Base-by-base conservation (phyloP, 2,888 invertebrate genomes). In the Scaeva pyrastri region DNA sequence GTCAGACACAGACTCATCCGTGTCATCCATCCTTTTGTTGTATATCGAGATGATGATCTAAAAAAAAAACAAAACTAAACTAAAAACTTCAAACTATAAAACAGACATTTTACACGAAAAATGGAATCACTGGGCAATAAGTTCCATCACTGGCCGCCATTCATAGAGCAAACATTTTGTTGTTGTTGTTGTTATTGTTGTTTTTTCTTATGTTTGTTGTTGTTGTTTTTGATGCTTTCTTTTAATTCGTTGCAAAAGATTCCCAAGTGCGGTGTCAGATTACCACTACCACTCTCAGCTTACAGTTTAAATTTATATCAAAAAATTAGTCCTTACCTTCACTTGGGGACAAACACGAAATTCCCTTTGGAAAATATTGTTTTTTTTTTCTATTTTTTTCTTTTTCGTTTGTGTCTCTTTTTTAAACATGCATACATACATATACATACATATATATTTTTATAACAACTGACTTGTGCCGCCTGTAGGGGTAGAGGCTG, bases 341-440 rank as follows among this genome's bases (percentile, higher is more conserved):
- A 76, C 76, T 85, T 73, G 68, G 85, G 77, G 82, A 82, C 73
- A 86, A 56, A 79, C 73, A 72, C 77, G 48, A 66, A 48, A 31
- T 66, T 66, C 77, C 48, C 43, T 56, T 64, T 81, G 77, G 77
- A 85, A 81, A 81, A 76, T 68, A 68, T 71, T 70, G n/a, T 58
- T 75, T 64, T 64, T 16, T 3, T 21, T 5, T 23, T 26, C 11
- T 64, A 16, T 45, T 64, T 26, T 6, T 68, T 64, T 62, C 71
- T 71, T 50, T 8, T 31, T 31, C 31, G 5, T 31, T 31, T 31
- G n/a, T n/a, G n/a, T n/a, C n/a, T n/a, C n/a, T n/a, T n/a, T n/a
- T n/a, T n/a, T n/a, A n/a, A n/a, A n/a, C n/a, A n/a, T n/a, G n/a
- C n/a, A n/a, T n/a, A n/a, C n/a, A n/a, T n/a, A n/a, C n/a, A n/a